phyloP scores from a whole-genome alignment of 2,888 invertebrate genomes.

The Caenorhabditis imperialis region DNA sequence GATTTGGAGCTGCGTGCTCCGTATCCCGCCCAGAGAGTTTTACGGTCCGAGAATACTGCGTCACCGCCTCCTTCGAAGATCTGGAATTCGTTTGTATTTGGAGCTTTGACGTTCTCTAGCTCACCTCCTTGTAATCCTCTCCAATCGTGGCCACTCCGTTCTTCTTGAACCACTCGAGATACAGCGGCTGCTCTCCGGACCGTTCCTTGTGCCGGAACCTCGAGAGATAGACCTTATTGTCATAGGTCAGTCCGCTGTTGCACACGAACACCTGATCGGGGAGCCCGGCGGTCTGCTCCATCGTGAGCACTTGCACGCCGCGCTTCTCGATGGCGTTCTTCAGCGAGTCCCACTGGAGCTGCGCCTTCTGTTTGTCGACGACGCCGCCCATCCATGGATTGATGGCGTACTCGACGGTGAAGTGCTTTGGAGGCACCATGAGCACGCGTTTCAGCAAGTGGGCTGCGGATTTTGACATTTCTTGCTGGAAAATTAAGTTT shows the following conservation, averaged over 20 bases:
- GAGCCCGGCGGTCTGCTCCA: slow-evolving; percentile 72
- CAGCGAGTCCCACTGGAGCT: slow-evolving; percentile 73
- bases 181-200: slow-evolving; percentile 75
- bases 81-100: no score
- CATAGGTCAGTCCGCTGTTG: slow-evolving; percentile 75
- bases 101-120: no score
- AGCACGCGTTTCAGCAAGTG: slow-evolving; percentile 73
- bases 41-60: slow-evolving; percentile 74
- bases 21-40: slow-evolving; percentile 77
- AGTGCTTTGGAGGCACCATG: slow-evolving; percentile 77
- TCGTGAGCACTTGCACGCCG: slow-evolving; percentile 74
- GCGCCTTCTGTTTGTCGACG: slow-evolving; percentile 72
- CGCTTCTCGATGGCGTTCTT: slow-evolving; percentile 74
- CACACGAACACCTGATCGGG: slow-evolving; percentile 78
- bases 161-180: slow-evolving; percentile 75
- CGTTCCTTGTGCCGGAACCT: slow-evolving; percentile 76
- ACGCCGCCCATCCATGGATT: slow-evolving; percentile 78
- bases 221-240: slow-evolving; percentile 76
- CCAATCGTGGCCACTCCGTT: slow-evolving; percentile 72
- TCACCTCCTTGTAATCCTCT: slow-evolving; percentile 69
- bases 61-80: slow-evolving; percentile 77
- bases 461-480: slow-evolving; percentile 67
- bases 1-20: slow-evolving; percentile 72
- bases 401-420: slow-evolving; percentile 76
- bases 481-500: slow-evolving; percentile 17